Conservation (phyloP, 2,888 invertebrate genomes). For the Cephus rjabovi region DNA sequence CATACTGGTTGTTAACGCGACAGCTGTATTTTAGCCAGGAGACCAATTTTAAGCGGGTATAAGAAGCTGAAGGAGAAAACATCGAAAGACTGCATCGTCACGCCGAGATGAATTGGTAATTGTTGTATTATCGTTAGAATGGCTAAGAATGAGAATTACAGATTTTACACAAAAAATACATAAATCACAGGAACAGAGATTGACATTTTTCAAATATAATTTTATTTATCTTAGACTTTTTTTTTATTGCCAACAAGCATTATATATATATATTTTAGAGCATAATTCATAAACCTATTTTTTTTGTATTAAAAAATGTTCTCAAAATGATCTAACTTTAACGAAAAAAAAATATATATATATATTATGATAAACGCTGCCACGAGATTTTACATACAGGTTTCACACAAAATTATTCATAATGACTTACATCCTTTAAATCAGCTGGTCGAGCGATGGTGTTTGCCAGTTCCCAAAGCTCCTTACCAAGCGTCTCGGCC, state of each 20-base stretch:
- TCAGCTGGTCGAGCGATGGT: constrained; percentile 82
- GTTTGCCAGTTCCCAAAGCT: constrained; percentile 82
- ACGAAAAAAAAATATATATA: not conserved
- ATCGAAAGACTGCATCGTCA: not conserved
- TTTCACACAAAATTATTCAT: not conserved
- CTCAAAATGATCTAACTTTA: not conserved
- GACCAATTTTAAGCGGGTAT: not conserved
- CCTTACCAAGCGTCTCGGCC: constrained; percentile 83
- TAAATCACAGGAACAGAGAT: not conserved
- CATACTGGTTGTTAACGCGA: not conserved
- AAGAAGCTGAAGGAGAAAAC: not conserved
- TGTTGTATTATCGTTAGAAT: not conserved
- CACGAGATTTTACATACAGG: not conserved
- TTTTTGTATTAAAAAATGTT: not conserved
- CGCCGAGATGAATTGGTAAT: not conserved
- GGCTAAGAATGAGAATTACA: not conserved
- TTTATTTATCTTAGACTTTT: not conserved
- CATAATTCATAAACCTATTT: not conserved
- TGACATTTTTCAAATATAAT: not conserved
- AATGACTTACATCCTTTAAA: constrained; percentile 77
- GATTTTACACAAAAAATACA: not conserved
- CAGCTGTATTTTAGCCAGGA: not conserved
- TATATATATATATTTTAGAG: not conserved
- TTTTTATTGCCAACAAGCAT: not conserved
- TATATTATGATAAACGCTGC: not conserved